A percentile compares a stretch with the other conserved stretches of the same genome.
Evolutionary conservation across 2,797 vertebrate species (phyloP).

Genomic region (Acanthurus tractus): DNA sequence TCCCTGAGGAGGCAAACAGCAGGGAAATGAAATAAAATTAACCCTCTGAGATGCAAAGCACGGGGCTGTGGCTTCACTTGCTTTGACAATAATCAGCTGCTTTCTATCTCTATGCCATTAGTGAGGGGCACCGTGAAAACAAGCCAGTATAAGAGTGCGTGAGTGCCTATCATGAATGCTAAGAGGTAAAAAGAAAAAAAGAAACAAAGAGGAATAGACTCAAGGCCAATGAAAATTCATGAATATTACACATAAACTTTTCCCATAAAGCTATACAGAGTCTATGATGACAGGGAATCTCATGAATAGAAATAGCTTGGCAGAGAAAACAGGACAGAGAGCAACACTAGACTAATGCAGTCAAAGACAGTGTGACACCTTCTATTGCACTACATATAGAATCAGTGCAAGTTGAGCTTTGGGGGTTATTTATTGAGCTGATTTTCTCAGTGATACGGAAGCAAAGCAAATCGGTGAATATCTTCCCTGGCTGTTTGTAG

Average conservation of each 20-base stretch:
- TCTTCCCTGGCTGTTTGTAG: conserved; percentile 29
- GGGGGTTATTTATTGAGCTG: conserved; percentile 33
- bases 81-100: conserved; percentile 40
- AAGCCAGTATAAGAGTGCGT: conserved; percentile 33
- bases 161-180: conserved; percentile 49
- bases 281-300: conserved; percentile 66
- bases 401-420: conserved; percentile 27
- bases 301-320: conserved; percentile 75
- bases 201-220: conserved; percentile 38
- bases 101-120: conserved; percentile 42
- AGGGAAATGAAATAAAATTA: conserved; percentile 23
- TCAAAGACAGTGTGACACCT: conserved; percentile 27
- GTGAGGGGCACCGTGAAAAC: conserved; percentile 31
- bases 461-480: conserved; percentile 30
- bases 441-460: conserved; percentile 38
- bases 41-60: conserved; percentile 26
- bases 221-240: conserved; percentile 54
- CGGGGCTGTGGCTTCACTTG: neutral
- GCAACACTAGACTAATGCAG: conserved; percentile 12
- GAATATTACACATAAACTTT: conserved; percentile 68
- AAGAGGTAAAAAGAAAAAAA: conserved; percentile 38
- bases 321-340: conserved; percentile 42
- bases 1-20: conserved; percentile 19
- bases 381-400: conserved; percentile 28
- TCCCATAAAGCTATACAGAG: conserved; percentile 58